A percentile compares a stretch with the other conserved stretches of the same genome.
phyloP scores from a whole-genome alignment of 1,140 invertebrate species.

The Aphis craccivora region DNA sequence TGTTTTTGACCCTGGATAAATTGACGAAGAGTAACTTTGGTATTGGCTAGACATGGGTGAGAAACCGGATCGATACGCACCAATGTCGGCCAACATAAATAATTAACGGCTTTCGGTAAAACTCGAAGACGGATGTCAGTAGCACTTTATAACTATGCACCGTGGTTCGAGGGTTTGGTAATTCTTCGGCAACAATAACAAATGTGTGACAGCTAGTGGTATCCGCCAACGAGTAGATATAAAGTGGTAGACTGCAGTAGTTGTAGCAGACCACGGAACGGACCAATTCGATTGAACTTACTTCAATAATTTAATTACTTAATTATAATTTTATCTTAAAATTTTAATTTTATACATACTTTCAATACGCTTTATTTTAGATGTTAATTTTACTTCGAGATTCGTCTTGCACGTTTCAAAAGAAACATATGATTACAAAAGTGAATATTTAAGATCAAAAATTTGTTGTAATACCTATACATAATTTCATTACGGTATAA shows the following conservation, averaged over 20 bases:
- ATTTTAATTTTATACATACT: background rate
- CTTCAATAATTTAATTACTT: background rate
- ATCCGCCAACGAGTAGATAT: background rate
- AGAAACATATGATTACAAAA: background rate
- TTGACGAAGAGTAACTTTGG: background rate
- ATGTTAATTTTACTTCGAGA: background rate
- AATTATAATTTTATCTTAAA: background rate
- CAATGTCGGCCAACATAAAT: background rate
- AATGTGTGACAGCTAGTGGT: slow-evolving; percentile 24
- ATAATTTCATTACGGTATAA: background rate
- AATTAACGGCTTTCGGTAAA: slow-evolving; percentile 38
- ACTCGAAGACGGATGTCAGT: background rate
- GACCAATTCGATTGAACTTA: background rate
- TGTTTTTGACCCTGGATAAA: background rate
- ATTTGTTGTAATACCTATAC: background rate
- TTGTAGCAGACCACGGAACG: background rate
- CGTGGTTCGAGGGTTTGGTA: background rate
- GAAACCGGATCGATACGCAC: background rate
- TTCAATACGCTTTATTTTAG: background rate
- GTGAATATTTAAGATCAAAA: background rate
- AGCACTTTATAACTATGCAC: background rate
- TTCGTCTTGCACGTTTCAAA: no score
- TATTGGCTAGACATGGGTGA: background rate
- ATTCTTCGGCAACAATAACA: background rate
- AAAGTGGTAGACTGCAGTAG: background rate